phyloP scores from a whole-genome alignment of 1,140 invertebrate species.

The Hyposmocoma kahamanoa region DNA sequence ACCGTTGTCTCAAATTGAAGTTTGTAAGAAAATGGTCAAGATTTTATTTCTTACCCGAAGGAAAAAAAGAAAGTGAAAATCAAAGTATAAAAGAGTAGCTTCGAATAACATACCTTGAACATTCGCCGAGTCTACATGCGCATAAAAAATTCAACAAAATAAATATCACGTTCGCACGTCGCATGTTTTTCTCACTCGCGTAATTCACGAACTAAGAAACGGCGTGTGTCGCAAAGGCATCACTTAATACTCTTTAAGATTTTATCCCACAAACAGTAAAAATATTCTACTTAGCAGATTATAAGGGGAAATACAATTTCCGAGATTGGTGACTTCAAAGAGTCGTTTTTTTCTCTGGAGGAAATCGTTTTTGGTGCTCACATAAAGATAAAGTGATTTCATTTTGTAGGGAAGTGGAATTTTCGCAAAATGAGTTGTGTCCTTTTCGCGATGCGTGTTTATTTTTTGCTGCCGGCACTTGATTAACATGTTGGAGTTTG shows the following conservation, averaged over 20 bases:
- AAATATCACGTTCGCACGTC: not conserved
- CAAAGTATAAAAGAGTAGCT: too few species aligned
- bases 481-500: too few species aligned
- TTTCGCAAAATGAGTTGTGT: not conserved
- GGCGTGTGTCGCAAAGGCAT: not conserved
- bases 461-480: too few species aligned
- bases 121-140: too few species aligned
- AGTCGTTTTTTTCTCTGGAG: not conserved
- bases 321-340: conserved; percentile 31
- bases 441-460: too few species aligned
- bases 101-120: too few species aligned
- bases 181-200: not conserved
- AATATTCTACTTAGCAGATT: conserved; percentile 31
- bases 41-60: too few species aligned
- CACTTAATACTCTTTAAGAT: conserved; percentile 1
- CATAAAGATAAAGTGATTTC: conserved; percentile 4
- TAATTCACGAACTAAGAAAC: too few species aligned
- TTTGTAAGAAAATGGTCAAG: too few species aligned
- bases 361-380: conserved; percentile 21
- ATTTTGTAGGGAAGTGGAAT: not conserved
- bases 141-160: conserved; percentile 1
- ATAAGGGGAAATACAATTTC: conserved; percentile 31
- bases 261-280: conserved; percentile 9
- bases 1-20: too few species aligned
- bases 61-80: too few species aligned